Conservation (phyloP, 2,888 invertebrate genomes). For the Priocnemis perturbator region DNA sequence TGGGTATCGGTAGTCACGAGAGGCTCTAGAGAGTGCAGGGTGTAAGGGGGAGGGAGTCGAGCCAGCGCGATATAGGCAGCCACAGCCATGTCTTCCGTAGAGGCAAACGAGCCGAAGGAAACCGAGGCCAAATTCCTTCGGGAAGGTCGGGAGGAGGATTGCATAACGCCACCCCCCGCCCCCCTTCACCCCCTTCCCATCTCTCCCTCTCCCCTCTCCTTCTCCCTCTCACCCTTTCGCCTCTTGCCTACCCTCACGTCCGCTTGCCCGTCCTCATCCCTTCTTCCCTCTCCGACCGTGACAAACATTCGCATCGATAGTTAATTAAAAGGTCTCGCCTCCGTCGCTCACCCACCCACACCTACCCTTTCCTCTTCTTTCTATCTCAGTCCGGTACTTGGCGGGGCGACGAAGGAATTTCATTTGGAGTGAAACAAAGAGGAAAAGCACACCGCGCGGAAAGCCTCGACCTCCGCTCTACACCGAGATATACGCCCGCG, state of each 20-base stretch:
- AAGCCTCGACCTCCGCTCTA: no score
- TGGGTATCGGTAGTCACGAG: not conserved
- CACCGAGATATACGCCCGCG: not conserved
- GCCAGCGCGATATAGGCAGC: no score
- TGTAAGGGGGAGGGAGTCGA: constrained; percentile 1
- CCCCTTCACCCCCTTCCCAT: constrained; percentile 12
- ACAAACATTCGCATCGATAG: constrained; percentile 24
- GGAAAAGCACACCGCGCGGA: not conserved
- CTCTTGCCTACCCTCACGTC: not conserved
- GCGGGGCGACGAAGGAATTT: no score
- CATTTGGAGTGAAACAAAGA: not conserved
- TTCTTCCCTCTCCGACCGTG: constrained; percentile 6
- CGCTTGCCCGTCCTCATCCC: not conserved
- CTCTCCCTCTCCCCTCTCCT: constrained; percentile 1
- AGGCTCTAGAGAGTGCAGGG: not conserved
- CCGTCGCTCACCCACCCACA: constrained; percentile 7
- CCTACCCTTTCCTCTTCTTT: constrained; percentile 4
- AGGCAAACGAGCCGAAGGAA: constrained; percentile 3
- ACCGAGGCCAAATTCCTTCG: constrained; percentile 45
- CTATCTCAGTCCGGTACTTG: not conserved
- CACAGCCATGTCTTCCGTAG: no score
- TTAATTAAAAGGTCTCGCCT: constrained; percentile 17
- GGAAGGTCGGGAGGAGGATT: constrained; percentile 55
- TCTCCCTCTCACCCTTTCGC: not conserved
- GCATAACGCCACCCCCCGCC: constrained; percentile 48